Evolutionary conservation across 2,888 invertebrate species (phyloP).

Genomic region (Thymelicus acteon): DNA sequence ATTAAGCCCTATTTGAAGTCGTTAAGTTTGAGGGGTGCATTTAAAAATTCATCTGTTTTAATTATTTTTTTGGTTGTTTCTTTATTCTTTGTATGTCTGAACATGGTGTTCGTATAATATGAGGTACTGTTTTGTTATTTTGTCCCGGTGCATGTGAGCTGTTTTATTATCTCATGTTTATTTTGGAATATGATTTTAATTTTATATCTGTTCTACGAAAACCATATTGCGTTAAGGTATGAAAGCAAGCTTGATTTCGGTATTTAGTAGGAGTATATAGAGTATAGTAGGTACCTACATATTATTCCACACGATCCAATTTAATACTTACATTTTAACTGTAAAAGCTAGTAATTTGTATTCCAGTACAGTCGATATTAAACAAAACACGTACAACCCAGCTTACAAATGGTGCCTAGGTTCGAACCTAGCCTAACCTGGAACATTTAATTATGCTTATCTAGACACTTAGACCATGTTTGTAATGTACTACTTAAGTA

Average conservation of each 20-base stretch:
- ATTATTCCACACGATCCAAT: no score
- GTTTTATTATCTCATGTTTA: no score
- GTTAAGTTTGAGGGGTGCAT: constrained; percentile 41
- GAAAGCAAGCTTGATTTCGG: no score
- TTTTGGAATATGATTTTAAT: no score
- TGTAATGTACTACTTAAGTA: background rate
- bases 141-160: no score
- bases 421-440: background rate
- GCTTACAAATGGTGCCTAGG: constrained; percentile 14
- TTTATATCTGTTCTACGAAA: no score
- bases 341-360: constrained; percentile 3
- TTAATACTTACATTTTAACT: no score
- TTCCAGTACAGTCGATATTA: background rate
- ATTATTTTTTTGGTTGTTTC: constrained; percentile 9
- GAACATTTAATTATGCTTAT: constrained; percentile 10
- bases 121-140: no score
- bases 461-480: constrained; percentile 9
- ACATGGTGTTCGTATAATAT: background rate
- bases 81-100: background rate
- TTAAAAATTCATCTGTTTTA: constrained; percentile 35
- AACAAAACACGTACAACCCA: constrained; percentile 6
- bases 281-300: no score
- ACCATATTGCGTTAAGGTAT: no score
- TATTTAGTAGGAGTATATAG: no score
- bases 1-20: constrained; percentile 47